Evolutionary conservation across 2,797 vertebrate genomes (phyloP).

Genomic region (Danio tinwini): DNA sequence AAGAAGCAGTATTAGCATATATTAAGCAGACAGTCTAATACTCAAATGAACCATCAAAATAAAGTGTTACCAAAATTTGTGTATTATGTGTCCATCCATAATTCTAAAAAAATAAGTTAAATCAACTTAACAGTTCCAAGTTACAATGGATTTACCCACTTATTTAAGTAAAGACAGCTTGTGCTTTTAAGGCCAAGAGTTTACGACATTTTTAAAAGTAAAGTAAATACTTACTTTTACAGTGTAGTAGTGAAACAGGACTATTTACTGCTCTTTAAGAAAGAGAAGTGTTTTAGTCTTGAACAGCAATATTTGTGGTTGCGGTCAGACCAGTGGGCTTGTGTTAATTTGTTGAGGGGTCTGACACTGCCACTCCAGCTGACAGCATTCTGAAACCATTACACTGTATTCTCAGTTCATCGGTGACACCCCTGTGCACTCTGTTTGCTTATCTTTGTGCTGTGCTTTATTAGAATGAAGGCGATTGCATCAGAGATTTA

Average conservation of each 20-base stretch:
- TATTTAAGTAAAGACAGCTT: too few species aligned
- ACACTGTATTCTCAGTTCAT: neutral
- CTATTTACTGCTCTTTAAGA: neutral
- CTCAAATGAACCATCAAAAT: too few species aligned
- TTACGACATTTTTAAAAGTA: too few species aligned
- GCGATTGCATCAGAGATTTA: constrained; percentile 34
- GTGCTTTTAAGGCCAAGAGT: too few species aligned
- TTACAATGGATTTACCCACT: too few species aligned
- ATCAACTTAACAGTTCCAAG: too few species aligned
- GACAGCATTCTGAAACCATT: neutral
- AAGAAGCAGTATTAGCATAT: too few species aligned
- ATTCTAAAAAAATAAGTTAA: too few species aligned
- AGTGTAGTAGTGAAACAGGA: neutral
- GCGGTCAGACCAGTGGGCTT: neutral
- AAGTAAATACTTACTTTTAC: too few species aligned
- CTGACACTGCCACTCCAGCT: neutral
- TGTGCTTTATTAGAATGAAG: constrained; percentile 14
- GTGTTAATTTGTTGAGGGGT: neutral
- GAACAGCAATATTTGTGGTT: neutral
- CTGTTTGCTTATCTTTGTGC: constrained; percentile 11
- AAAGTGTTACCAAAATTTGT: too few species aligned
- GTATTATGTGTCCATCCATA: too few species aligned
- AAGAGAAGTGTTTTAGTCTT: neutral
- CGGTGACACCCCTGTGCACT: neutral
- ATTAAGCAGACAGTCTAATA: too few species aligned